phyloP scores from a whole-genome alignment of 2,113 vertebrate genomes.

The Serilophus lunatus region DNA sequence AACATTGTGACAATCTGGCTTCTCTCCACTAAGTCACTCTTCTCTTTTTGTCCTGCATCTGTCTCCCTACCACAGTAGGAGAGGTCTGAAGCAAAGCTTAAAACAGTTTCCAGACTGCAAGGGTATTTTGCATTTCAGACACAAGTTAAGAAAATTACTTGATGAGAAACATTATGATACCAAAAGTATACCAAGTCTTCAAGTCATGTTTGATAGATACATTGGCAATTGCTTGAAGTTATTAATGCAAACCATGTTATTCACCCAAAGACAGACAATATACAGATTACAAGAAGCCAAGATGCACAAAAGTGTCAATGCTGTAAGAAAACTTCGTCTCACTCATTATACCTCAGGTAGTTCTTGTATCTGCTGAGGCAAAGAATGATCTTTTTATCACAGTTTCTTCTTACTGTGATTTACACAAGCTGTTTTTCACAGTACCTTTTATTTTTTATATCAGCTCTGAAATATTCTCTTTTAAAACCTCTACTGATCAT shows the following conservation, averaged over 20 bases:
- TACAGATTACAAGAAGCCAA: background rate
- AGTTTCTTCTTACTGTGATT: background rate
- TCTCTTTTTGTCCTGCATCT: background rate
- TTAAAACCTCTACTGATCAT: background rate
- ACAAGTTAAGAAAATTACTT: background rate
- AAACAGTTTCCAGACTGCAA: background rate
- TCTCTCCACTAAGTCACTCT: background rate
- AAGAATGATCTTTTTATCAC: background rate
- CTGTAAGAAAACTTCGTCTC: background rate
- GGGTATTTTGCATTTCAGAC: background rate
- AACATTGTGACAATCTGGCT: background rate
- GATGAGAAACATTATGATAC: background rate
- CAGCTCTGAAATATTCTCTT: background rate
- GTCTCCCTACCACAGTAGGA: rapidly evolving
- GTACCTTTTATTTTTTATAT: background rate
- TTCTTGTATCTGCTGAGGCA: background rate
- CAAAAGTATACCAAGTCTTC: background rate
- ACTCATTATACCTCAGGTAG: background rate
- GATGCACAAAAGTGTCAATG: background rate
- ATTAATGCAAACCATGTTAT: background rate
- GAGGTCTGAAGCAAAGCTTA: background rate
- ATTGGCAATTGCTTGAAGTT: background rate
- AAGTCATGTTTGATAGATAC: background rate
- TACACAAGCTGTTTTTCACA: background rate
- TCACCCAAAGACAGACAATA: background rate